Evolutionary conservation across 2,888 invertebrate species (phyloP), one percentile per base, ranked within the genome.

Genomic region (Lochmaea capreae): DNA sequence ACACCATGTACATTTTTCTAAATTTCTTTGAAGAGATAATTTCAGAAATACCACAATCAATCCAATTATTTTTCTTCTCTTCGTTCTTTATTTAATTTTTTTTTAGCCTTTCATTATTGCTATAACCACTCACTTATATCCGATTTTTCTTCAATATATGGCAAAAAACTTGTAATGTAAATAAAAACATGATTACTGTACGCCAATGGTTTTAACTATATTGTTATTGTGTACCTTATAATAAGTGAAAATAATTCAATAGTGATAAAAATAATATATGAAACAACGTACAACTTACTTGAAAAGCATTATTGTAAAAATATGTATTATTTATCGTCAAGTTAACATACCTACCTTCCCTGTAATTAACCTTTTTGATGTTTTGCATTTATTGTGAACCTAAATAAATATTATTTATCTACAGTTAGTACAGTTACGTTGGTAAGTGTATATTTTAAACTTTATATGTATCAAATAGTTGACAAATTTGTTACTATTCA

Each of bases 271-370:
- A 54, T n/a, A n/a, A n/a, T n/a, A n/a, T 16, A 9, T 54, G 54
- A 11, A 54, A 54, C 54, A 54, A 16, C 16, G 16, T 18, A 54
- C 54, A 46, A 46, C 46, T 11, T 54, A 16, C 18, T 18, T 54
- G 16, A 54, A 54, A 54, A 10, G 10, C 54, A 54, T 54, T 54
- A 54, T 54, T 54, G n/a, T 49, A 18, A 54, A 54, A 54, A 54
- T 54, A 54, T 54, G 6, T 52, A 52, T n/a, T n/a, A n/a, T 16
- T 52, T 54, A 54, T 54, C 54, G 11, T 16, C 4, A 18, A 16
- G 18, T 54, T 10, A 3, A 54, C 11, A 16, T 54, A 14, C 14
- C 16, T 18, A 18, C 54, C 16, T 54, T 18, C 16, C 18, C 54
- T 54, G 8, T 54, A 54, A n/a, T 8, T 54, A 54, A 54, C 16